These are phyloP conservation scores for Trichomycterus rosablanca DNA, from an alignment of 2,113 vertebrate genomes.

Conservation along the genomic window DNA sequence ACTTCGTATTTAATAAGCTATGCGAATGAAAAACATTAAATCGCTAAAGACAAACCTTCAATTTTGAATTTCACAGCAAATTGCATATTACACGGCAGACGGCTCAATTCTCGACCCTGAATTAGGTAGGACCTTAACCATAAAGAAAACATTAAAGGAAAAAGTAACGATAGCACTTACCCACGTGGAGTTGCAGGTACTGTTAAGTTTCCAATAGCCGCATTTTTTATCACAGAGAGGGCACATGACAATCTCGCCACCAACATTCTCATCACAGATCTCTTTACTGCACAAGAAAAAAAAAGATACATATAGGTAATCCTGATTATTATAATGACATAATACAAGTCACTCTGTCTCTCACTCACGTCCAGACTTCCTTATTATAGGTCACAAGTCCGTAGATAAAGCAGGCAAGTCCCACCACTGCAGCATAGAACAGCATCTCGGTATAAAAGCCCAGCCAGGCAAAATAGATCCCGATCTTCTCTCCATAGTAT, in stretches of 20 bases:
- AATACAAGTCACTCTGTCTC: not conserved
- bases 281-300: slow-evolving; percentile 87
- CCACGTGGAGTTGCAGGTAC: slow-evolving; percentile 86
- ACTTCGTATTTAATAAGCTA: too few relatives aligned
- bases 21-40: too few relatives aligned
- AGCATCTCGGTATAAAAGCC: slow-evolving; percentile 98
- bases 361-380: slow-evolving; percentile 87
- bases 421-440: slow-evolving; percentile 90
- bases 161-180: slow-evolving; percentile 45
- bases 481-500: slow-evolving; percentile 97
- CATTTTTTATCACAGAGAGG: slow-evolving; percentile 95
- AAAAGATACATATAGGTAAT: too few relatives aligned
- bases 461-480: slow-evolving; percentile 93
- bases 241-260: slow-evolving; percentile 84
- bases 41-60: too few relatives aligned
- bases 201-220: slow-evolving; percentile 88
- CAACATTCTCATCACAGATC: slow-evolving; percentile 84
- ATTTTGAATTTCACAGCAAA: too few relatives aligned
- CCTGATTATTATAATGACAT: not conserved
- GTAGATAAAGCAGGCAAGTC: slow-evolving; percentile 88
- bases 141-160: not conserved
- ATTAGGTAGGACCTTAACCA: too few relatives aligned
- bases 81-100: too few relatives aligned
- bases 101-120: too few relatives aligned
- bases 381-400: slow-evolving; percentile 85